Evolutionary conservation across 2,888 invertebrate genomes (phyloP).

Genomic region (Andricus quercusramuli): DNA sequence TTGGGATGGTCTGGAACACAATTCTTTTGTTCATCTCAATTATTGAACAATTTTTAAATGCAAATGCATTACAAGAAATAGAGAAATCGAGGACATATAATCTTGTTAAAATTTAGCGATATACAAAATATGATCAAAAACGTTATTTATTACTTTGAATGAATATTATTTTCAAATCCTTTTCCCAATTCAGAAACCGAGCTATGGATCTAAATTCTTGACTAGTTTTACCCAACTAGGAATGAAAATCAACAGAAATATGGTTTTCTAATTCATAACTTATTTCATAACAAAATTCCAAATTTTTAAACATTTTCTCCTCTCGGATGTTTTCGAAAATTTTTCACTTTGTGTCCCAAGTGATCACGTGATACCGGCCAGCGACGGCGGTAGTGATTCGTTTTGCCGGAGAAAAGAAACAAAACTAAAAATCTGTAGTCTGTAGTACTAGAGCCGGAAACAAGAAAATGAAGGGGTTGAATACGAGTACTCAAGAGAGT

Average conservation of each 20-base stretch:
- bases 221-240: too few relatives aligned
- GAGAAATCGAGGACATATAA: too few relatives aligned
- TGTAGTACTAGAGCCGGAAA: not conserved
- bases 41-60: too few relatives aligned
- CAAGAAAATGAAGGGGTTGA: slow-evolving; percentile 36
- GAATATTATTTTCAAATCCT: too few relatives aligned
- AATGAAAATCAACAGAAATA: not conserved
- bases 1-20: too few relatives aligned
- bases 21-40: too few relatives aligned
- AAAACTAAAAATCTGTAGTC: not conserved
- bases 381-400: not conserved
- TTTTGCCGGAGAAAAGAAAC: not conserved
- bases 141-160: too few relatives aligned
- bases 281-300: not conserved
- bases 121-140: too few relatives aligned
- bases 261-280: not conserved
- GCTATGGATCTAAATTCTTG: too few relatives aligned
- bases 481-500: slow-evolving; percentile 53
- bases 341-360: not conserved
- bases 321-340: not conserved
- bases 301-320: not conserved
- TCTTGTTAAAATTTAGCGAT: too few relatives aligned
- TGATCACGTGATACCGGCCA: not conserved
- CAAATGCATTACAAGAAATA: too few relatives aligned
- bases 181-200: too few relatives aligned